These are phyloP conservation scores for Gonioctena quinquepunctata DNA, from an alignment of 1,140 invertebrate genomes.

Conservation along the genomic window DNA sequence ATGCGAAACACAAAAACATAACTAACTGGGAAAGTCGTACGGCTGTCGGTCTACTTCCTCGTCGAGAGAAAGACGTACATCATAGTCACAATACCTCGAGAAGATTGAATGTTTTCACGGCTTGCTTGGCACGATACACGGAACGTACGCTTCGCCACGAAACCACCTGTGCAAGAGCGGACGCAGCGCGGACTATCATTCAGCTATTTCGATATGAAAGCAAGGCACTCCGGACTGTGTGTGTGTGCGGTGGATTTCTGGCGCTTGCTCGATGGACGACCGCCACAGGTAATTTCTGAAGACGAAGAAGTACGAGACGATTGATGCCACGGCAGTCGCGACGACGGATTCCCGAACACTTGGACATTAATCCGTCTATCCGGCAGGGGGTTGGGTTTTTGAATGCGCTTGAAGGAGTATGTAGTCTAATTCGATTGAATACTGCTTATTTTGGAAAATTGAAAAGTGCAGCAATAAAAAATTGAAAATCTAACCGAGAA, in stretches of 20 bases:
- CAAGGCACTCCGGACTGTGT: neutral
- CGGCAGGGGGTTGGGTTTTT: no score
- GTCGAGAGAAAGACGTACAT: no score
- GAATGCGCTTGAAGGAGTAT: no score
- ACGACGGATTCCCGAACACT: neutral
- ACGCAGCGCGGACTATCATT: neutral
- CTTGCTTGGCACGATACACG: neutral
- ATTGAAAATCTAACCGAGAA: no score
- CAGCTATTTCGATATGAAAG: neutral
- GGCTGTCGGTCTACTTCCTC: no score
- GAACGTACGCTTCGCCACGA: neutral
- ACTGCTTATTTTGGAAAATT: no score
- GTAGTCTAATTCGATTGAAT: no score
- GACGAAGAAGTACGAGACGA: no score
- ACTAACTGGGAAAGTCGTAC: slow-evolving; percentile 4
- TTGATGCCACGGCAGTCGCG: neutral
- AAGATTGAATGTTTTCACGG: neutral
- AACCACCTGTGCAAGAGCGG: neutral
- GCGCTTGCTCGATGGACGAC: neutral
- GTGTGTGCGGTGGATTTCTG: neutral
- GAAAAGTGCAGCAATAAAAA: no score
- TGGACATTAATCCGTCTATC: no score
- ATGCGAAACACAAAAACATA: slow-evolving; percentile 23
- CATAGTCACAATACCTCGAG: no score
- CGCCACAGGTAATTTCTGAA: neutral